Conservation (phyloP, 37 sponge, comb jelly and placozoan genomes). For the Spongilla lacustris region DNA sequence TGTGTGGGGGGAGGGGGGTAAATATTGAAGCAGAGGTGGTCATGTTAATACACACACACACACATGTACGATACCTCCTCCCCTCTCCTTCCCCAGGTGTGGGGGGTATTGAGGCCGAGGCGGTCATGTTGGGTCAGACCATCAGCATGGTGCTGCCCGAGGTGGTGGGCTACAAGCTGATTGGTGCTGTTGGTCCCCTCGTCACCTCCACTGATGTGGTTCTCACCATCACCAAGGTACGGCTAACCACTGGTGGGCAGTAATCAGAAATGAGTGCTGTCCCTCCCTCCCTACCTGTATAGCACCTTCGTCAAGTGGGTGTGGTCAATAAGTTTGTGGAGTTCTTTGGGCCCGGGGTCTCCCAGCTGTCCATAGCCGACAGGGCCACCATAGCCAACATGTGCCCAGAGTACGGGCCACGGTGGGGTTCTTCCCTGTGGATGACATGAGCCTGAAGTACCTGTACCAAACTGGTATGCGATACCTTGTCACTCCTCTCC, state of each 20-base stretch:
- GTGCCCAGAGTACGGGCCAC: constrained; percentile 96
- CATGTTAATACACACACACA: too few relatives aligned
- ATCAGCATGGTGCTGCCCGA: constrained; percentile 92
- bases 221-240: constrained; percentile 91
- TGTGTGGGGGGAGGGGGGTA: too few relatives aligned
- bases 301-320: constrained; percentile 84
- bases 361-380: constrained; percentile 90
- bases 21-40: too few relatives aligned
- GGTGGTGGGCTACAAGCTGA: constrained; percentile 90
- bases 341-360: constrained; percentile 91
- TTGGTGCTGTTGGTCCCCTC: constrained; percentile 58
- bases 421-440: constrained; percentile 90
- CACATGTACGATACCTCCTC: background rate
- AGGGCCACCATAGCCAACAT: constrained; percentile 93
- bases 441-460: constrained; percentile 83
- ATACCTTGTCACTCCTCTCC: background rate
- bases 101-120: constrained; percentile 95
- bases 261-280: too few relatives aligned
- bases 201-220: constrained; percentile 92
- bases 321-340: constrained; percentile 93
- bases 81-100: constrained; percentile 59
- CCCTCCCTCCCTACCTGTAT: background rate
- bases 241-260: too few relatives aligned
- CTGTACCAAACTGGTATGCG: constrained; percentile 75
- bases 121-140: constrained; percentile 90